Base-by-base conservation (phyloP, 1,140 invertebrate genomes). In the Eciton burchellii region DNA sequence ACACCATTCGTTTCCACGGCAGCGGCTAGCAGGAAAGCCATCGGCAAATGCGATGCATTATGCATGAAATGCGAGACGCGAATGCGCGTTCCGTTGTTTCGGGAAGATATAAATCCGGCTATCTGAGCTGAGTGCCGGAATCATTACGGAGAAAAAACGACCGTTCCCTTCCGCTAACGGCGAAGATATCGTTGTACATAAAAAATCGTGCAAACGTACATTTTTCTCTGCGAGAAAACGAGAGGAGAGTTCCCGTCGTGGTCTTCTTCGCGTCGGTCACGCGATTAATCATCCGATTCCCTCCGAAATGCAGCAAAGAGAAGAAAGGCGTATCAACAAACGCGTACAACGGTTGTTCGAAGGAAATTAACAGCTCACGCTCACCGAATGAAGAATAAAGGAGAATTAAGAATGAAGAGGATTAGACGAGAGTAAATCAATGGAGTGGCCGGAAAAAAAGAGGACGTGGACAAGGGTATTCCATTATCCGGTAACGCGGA, bases 11-110 rank as follows among this genome's bases (percentile, higher is more conserved):
- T 74, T 81, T 63, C 82, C 66, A 45, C 35, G 52, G 3, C 11
- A 63, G 8, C 11, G 54, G 8, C 41, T 52, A 47, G n/a, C 41
- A 59, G 56, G 43, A 49, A 81, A 87, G 47, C 83, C 82, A 90
- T 90, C 82, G 52, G 74, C 76, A 88, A 91, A 91, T 91, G 88
- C 52, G 66, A 90, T 91, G 90, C 84, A 91, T 91, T 86, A 91
- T 91, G 89, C 72, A 91, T 90, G 70, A 85, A 72, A 54, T n/a
- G 41, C 49, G 24, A 70, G 57, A 73, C 60, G 71, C 73, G 12
- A 45, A n/a, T n/a, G 35, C 29, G 6, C 6, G 35, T 2, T 45
- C 21, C 43, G 45, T 81, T 81, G 62, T 65, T 72, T 65, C 11
- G 52, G 52, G 71, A 49, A 84, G 35, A n/a, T 9, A 54, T 56